Evolutionary conservation across 2,113 vertebrate genomes (phyloP).

Genomic region (Phaethon lepturus): DNA sequence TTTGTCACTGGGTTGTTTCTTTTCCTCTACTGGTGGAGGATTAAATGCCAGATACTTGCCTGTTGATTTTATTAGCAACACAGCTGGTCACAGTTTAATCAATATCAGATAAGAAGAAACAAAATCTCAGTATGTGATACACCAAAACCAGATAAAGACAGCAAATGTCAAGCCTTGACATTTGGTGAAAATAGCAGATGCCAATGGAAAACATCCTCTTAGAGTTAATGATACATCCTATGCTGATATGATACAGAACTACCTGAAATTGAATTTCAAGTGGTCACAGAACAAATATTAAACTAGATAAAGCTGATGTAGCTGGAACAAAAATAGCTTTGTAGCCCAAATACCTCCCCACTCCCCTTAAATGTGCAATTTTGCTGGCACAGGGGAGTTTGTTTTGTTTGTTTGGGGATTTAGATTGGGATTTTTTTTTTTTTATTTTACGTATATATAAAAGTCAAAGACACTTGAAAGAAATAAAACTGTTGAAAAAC

Average conservation of each 20-base stretch:
- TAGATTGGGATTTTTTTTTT: background rate
- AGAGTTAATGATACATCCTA: conserved; percentile 45
- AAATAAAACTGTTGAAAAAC: background rate
- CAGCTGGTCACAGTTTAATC: conserved; percentile 16
- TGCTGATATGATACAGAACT: conserved; percentile 38
- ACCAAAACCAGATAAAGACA: conserved; percentile 51
- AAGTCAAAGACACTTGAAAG: background rate
- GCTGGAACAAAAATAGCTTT: background rate
- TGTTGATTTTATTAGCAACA: conserved; percentile 49
- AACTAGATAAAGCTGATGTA: conserved; percentile 3
- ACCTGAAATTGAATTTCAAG: conserved; percentile 72
- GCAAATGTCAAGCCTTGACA: conserved; percentile 73
- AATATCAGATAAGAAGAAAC: conserved; percentile 59
- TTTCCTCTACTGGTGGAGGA: background rate
- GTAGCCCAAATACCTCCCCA: background rate
- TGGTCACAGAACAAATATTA: conserved; percentile 24
- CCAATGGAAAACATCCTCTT: conserved; percentile 42
- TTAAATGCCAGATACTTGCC: conserved; percentile 26
- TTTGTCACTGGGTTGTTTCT: background rate
- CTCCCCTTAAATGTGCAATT: background rate
- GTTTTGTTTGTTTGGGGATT: background rate
- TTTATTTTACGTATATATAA: background rate
- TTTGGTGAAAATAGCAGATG: conserved; percentile 67
- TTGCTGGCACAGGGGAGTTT: background rate
- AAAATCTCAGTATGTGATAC: conserved; percentile 21